Conservation (phyloP, 2,113 vertebrate species). For the Hippocampus zosterae region DNA sequence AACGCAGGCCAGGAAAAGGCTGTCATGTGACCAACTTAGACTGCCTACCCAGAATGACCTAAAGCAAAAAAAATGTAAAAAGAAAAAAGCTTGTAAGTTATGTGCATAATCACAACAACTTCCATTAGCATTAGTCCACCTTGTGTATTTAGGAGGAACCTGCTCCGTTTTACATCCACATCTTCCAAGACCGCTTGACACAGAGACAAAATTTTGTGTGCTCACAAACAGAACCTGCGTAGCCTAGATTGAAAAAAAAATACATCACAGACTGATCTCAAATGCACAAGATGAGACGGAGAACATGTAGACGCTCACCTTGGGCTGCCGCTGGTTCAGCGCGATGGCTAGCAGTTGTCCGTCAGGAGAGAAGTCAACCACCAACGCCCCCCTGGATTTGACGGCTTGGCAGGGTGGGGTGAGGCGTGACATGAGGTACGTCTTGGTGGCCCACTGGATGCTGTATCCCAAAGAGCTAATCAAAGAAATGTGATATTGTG, state of each 20-base stretch:
- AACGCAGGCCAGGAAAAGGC: slow-evolving; percentile 88
- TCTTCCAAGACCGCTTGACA: slow-evolving; percentile 81
- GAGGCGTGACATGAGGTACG: slow-evolving; percentile 70
- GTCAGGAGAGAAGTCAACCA: slow-evolving; percentile 82
- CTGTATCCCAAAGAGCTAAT: slow-evolving; percentile 72
- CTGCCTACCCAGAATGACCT: slow-evolving; percentile 94
- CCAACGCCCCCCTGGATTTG: slow-evolving; percentile 86
- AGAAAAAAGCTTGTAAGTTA: not conserved
- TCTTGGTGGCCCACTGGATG: slow-evolving; percentile 78
- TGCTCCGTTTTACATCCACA: slow-evolving; percentile 80
- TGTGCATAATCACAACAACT: not conserved
- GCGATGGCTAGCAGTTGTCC: slow-evolving; percentile 79
- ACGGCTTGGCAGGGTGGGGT: slow-evolving; percentile 76
- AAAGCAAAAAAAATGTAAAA: slow-evolving; percentile 6
- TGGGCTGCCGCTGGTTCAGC: slow-evolving; percentile 87
- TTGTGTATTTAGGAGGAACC: slow-evolving; percentile 78
- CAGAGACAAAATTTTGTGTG: slow-evolving; percentile 80
- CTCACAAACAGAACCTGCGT: slow-evolving; percentile 88
- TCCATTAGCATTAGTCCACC: slow-evolving; percentile 53
- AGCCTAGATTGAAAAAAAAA: slow-evolving; percentile 68
- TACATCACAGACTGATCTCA: not conserved
- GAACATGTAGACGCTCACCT: slow-evolving; percentile 61
- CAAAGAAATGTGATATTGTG: not conserved
- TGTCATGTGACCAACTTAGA: slow-evolving; percentile 83
- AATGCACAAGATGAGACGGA: not conserved